A percentile compares a stretch with the other conserved stretches of the same genome.
Evolutionary conservation across 2,113 vertebrate species (phyloP).

Genomic region (Paradisaea rubra): DNA sequence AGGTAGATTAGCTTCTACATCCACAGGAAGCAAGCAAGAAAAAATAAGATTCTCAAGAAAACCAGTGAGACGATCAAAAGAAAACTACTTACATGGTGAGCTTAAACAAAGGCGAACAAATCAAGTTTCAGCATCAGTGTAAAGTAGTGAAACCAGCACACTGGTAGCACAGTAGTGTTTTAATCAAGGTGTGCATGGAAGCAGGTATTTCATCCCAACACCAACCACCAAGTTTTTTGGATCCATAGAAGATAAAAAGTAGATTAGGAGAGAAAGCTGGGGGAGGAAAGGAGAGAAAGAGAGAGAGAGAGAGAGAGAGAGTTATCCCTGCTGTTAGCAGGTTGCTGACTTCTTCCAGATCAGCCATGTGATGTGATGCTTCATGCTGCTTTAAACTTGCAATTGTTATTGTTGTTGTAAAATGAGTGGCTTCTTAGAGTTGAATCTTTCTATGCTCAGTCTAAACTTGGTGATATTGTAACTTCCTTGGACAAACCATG

Average conservation of each 20-base stretch:
- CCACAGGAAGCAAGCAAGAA: neutral
- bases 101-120: neutral
- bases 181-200: neutral
- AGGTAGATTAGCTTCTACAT: neutral
- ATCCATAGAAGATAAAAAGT: neutral
- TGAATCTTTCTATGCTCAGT: neutral
- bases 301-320: neutral
- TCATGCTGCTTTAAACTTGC: neutral
- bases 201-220: neutral
- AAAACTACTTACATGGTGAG: neutral
- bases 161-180: neutral
- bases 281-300: neutral
- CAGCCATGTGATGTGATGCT: neutral
- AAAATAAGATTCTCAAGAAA: neutral
- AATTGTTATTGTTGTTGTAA: neutral
- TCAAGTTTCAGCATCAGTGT: neutral
- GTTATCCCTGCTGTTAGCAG: neutral
- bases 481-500: neutral
- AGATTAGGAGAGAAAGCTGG: neutral
- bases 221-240: accelerated
- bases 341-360: neutral
- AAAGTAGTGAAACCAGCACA: neutral
- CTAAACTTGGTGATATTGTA: neutral
- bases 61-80: neutral
- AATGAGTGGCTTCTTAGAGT: neutral